Percentiles rank a stretch among this genome's conserved stretches.
phyloP scores from a whole-genome alignment of 1,140 invertebrate species.

The Steinernema khuongi region DNA sequence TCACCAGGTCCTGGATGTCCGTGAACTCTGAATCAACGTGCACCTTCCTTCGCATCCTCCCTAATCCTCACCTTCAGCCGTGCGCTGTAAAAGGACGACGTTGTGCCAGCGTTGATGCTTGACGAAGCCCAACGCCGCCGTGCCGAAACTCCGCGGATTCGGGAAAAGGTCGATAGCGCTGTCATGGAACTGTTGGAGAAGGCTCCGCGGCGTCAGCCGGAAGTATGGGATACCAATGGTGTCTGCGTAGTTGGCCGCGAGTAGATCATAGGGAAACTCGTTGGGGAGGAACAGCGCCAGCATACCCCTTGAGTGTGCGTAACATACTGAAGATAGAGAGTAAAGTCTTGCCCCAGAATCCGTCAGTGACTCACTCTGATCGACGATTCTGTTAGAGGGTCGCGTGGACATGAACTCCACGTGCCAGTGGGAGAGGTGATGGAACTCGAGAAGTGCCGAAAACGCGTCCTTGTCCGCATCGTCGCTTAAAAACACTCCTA shows the following conservation, averaged over 20 bases:
- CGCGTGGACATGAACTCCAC: background rate
- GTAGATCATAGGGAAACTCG: background rate
- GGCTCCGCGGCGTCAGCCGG: background rate
- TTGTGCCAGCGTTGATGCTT: constrained; percentile 1
- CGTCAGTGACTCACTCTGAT: background rate
- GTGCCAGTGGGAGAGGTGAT: background rate
- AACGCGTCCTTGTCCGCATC: constrained; percentile 7
- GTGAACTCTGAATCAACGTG: constrained; percentile 7
- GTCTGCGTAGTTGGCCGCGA: background rate
- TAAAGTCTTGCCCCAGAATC: background rate
- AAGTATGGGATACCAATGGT: background rate
- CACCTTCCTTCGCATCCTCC: background rate
- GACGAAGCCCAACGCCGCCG: background rate
- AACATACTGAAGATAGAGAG: background rate
- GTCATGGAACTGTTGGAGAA: background rate
- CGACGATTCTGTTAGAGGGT: background rate
- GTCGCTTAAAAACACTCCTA: background rate
- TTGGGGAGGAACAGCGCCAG: background rate
- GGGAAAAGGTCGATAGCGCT: constrained; percentile 1
- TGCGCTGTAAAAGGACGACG: background rate
- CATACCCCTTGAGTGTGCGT: background rate
- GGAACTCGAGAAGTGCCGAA: constrained; percentile 5
- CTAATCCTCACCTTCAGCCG: background rate
- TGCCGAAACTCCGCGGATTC: background rate
- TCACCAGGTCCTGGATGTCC: background rate